Evolutionary conservation across 2,888 invertebrate species (phyloP).

Genomic region (Agonopterix subpropinquella): DNA sequence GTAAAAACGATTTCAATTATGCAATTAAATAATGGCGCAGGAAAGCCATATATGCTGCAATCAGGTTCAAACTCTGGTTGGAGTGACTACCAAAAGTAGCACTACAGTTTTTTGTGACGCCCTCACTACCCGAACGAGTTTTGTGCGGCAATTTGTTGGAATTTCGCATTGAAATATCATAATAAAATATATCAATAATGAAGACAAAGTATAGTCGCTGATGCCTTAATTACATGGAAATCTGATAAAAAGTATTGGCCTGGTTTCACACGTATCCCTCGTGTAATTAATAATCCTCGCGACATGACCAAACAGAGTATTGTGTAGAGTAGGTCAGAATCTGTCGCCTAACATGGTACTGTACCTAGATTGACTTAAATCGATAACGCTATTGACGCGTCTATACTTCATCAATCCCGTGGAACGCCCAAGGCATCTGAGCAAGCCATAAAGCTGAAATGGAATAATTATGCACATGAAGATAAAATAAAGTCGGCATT

Average conservation of each 20-base stretch:
- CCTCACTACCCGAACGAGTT: slow-evolving; percentile 20
- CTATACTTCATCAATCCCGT: slow-evolving; percentile 16
- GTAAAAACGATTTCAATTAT: slow-evolving; percentile 52
- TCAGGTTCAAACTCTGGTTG: slow-evolving; percentile 22
- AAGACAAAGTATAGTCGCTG: slow-evolving; percentile 17
- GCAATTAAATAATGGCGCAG: slow-evolving; percentile 52
- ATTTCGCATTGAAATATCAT: slow-evolving; percentile 30
- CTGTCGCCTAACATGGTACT: slow-evolving; percentile 42
- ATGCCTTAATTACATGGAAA: slow-evolving; percentile 33
- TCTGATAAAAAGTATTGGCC: slow-evolving; percentile 42
- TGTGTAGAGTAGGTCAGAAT: slow-evolving; percentile 42
- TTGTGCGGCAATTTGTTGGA: slow-evolving; percentile 28
- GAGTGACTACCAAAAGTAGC: slow-evolving; percentile 35
- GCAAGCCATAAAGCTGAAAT: slow-evolving; percentile 11
- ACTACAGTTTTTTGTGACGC: slow-evolving; percentile 29
- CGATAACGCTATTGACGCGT: slow-evolving; percentile 24
- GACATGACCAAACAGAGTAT: slow-evolving; percentile 48
- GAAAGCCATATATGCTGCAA: slow-evolving; percentile 40
- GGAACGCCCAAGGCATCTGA: no score
- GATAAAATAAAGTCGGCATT: background rate
- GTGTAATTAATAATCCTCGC: slow-evolving; percentile 48
- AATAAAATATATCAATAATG: slow-evolving; percentile 31
- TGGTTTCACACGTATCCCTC: slow-evolving; percentile 35
- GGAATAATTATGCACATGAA: background rate
- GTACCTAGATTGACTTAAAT: slow-evolving; percentile 39